Base-by-base conservation (phyloP, 2,797 vertebrate genomes). In the Benthosema pterotum region DNA sequence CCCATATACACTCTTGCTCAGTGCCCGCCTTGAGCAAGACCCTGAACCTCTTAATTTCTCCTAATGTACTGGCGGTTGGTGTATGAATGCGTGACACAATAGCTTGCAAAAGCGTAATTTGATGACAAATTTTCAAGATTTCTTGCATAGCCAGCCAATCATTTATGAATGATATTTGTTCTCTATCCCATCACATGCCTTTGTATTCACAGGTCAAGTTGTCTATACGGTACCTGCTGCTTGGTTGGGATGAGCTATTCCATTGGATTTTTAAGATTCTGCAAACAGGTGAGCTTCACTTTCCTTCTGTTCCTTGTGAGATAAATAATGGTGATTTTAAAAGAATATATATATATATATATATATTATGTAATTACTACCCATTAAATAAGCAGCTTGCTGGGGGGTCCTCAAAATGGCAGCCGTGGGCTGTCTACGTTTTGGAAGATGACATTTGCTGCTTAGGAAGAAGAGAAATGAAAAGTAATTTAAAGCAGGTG, bases 241-340 rank as follows among this genome's bases (percentile, higher is more conserved):
- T 92, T 99, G 2, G 89, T 51, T 22, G 96, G 95, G 48, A 92
- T 91, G 81, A 95, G 94, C 77, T 98, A 99, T 75, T 99, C 97
- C 58, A 99, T 99, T 0, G 95, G 96, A 38, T 98, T 99, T 83
- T 93, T 99, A 74, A 93, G 97, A 71, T 98, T 99, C 91, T 99
- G 97, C 85, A 99, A 98, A 86, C 97, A 98, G 95, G 97, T 98
- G 84, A 85, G 94, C 66, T 47, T 67, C 63, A 49, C 7, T 69
- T 42, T 52, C n/a, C 18, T 57, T 22, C n/a, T 71, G 57, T 78
- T 59, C 63, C n/a, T 7, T 1, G 57, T 52, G n/a, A n/a, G n/a
- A n/a, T n/a, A n/a, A 5, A 22, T 22, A 22, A 22, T 4, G 22
- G 22, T 22, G 2, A 22, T 4, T 22, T 22, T 4, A 22, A n/a